These are phyloP conservation scores for Psix sp. DNA, from an alignment of 1,140 invertebrate genomes.

Conservation along the genomic window DNA sequence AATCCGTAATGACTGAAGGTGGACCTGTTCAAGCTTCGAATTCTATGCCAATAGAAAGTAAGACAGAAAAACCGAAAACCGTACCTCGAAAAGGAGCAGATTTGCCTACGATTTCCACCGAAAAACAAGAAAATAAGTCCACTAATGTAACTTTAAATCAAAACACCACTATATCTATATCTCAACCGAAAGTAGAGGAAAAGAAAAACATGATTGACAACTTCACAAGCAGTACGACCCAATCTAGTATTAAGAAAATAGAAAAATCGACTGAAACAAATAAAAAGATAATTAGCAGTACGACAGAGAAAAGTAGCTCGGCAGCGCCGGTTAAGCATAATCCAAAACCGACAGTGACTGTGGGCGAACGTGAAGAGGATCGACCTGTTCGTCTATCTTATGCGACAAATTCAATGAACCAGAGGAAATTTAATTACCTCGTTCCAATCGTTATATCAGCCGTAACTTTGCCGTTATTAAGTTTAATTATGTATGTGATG, in stretches of 20 bases:
- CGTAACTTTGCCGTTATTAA: slow-evolving; percentile 81
- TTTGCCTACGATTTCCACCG: not conserved
- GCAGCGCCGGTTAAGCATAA: slow-evolving; percentile 63
- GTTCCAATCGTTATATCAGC: slow-evolving; percentile 82
- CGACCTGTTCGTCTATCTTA: slow-evolving; percentile 64
- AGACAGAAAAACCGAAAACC: slow-evolving; percentile 14
- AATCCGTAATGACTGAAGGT: slow-evolving; percentile 27
- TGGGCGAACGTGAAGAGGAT: slow-evolving; percentile 63
- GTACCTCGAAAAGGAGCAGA: slow-evolving; percentile 28
- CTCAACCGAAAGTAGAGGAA: not conserved
- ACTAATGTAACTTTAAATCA: not conserved
- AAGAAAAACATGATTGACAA: too few species aligned
- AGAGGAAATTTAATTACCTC: slow-evolving; percentile 78
- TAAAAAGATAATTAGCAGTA: slow-evolving; percentile 1
- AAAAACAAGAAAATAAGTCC: slow-evolving; percentile 1
- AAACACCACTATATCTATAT: not conserved
- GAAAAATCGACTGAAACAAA: slow-evolving; percentile 5
- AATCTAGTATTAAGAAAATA: too few species aligned
- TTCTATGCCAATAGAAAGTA: slow-evolving; percentile 11
- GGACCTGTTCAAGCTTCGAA: slow-evolving; percentile 15
- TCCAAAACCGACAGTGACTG: slow-evolving; percentile 71
- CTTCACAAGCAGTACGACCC: too few species aligned
- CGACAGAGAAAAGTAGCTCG: slow-evolving; percentile 38
- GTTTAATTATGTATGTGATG: slow-evolving; percentile 79
- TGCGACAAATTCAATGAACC: slow-evolving; percentile 60